phyloP scores from a whole-genome alignment of 2,888 invertebrate genomes.

The Eumacrocentrus americanus region DNA sequence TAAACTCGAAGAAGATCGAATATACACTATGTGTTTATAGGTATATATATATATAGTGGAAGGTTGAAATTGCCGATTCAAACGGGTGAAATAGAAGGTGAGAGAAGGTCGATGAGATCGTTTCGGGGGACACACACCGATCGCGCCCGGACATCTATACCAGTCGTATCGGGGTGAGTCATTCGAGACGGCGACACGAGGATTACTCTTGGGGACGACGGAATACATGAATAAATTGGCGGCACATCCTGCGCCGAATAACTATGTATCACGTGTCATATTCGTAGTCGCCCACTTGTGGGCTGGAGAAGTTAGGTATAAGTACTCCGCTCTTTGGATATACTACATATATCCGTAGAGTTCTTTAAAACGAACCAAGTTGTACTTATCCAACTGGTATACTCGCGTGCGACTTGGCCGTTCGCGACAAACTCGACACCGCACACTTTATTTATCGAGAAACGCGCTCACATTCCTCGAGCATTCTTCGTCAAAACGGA shows the following conservation, averaged over 20 bases:
- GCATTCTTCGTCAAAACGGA: slow-evolving; percentile 9
- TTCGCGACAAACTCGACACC: slow-evolving; percentile 37
- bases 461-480: slow-evolving; percentile 16
- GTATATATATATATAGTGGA: not conserved
- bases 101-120: slow-evolving; percentile 5
- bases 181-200: slow-evolving; percentile 31
- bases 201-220: slow-evolving; percentile 36
- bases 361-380: not conserved
- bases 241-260: slow-evolving; percentile 32
- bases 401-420: slow-evolving; percentile 36
- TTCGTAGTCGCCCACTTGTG: slow-evolving; percentile 37
- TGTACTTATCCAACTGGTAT: slow-evolving; percentile 22
- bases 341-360: not conserved
- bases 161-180: slow-evolving; percentile 10
- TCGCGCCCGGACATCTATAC: not conserved
- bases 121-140: no score
- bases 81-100: not conserved
- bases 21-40: not conserved
- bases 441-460: slow-evolving; percentile 32
- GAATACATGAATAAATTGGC: slow-evolving; percentile 40
- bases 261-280: slow-evolving; percentile 40
- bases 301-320: not conserved
- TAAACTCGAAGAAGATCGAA: slow-evolving; percentile 13
- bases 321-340: not conserved
- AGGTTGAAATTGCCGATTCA: not conserved